These are phyloP conservation scores for Leucophora obtusa DNA, from an alignment of 2,888 invertebrate species.

Conservation along the genomic window DNA sequence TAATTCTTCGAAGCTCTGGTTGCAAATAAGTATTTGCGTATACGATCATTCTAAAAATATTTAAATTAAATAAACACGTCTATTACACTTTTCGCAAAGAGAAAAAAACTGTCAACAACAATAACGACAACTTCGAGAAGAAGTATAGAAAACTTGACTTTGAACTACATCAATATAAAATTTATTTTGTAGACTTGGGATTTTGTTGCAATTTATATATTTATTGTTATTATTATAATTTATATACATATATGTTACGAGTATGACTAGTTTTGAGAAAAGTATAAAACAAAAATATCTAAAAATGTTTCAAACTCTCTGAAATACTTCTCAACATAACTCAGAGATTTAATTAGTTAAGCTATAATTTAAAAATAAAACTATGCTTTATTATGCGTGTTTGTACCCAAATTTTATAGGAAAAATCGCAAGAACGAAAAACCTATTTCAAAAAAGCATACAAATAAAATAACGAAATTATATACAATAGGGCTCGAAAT, in stretches of 20 bases:
- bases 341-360: neutral
- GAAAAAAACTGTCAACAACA: conserved; percentile 23
- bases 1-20: neutral
- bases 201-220: conserved; percentile 50
- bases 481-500: too few species aligned
- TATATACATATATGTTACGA: too few species aligned
- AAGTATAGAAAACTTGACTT: conserved; percentile 62
- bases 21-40: neutral
- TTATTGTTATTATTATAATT: too few species aligned
- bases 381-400: too few species aligned
- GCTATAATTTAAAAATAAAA: too few species aligned
- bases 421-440: too few species aligned
- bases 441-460: too few species aligned
- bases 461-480: too few species aligned
- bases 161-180: conserved; percentile 48
- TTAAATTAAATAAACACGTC: conserved; percentile 14
- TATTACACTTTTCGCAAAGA: conserved; percentile 38
- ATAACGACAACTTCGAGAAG: conserved; percentile 25
- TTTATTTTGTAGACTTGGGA: conserved; percentile 31
- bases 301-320: conserved; percentile 17
- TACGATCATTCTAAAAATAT: conserved; percentile 35
- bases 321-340: conserved; percentile 18
- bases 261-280: conserved; percentile 63
- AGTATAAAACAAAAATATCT: conserved; percentile 23
- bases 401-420: too few species aligned